Percentiles rank a stretch among this genome's conserved stretches.
Evolutionary conservation across 2,797 vertebrate genomes (phyloP).

Genomic region (Pangasius sanitwongsei): DNA sequence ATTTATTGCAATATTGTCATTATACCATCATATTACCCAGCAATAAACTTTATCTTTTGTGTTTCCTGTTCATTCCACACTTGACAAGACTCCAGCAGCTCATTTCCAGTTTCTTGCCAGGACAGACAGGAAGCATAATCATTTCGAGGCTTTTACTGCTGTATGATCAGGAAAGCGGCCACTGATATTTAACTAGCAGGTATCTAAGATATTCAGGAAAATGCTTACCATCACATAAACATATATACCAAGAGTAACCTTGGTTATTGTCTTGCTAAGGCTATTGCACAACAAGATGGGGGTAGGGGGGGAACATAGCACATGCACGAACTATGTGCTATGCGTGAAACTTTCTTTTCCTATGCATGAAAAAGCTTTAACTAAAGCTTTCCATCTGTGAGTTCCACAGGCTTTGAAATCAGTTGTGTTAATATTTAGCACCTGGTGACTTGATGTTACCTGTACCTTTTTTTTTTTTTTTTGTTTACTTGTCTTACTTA

Average conservation of each 20-base stretch:
- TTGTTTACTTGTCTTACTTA: neutral
- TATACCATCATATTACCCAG: neutral
- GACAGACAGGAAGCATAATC: conserved; percentile 12
- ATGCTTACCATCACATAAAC: neutral
- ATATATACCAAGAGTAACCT: too few relatives aligned
- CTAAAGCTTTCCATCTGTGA: neutral
- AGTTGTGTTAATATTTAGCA: conserved; percentile 2
- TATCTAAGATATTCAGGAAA: neutral
- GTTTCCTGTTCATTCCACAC: conserved; percentile 5
- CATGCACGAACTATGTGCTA: neutral
- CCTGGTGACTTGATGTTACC: neutral
- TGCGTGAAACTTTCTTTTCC: too few relatives aligned
- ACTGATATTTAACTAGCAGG: neutral
- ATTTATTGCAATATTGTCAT: neutral
- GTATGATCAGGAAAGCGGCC: neutral
- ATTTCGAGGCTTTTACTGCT: neutral
- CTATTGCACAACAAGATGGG: neutral
- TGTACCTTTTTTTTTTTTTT: neutral
- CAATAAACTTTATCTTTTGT: conserved; percentile 12
- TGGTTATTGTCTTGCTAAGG: neutral
- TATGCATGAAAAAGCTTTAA: neutral
- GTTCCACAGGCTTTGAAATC: neutral
- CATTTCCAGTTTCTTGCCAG: neutral
- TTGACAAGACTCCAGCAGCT: conserved; percentile 23
- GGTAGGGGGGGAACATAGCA: too few relatives aligned